Evolutionary conservation across 64 coral and sea anemone species (phyloP).

Genomic region (Dendronephthya gigantea): DNA sequence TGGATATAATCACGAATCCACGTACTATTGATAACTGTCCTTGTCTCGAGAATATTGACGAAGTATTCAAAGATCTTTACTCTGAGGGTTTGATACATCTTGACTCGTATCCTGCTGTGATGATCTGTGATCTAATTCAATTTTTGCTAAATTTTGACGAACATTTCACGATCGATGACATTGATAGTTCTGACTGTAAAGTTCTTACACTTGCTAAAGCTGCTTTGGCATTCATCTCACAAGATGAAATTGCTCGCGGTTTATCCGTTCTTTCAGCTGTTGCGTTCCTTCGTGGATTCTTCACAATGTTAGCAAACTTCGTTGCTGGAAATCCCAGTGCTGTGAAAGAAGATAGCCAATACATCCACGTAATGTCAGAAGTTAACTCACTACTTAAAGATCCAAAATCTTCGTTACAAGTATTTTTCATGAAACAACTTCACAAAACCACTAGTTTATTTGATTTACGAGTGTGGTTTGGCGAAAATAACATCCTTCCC

Average conservation of each 20-base stretch:
- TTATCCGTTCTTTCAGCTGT: background rate
- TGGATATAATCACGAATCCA: background rate
- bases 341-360: background rate
- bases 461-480: background rate
- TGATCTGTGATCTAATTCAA: conserved; percentile 3
- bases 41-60: background rate
- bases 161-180: background rate
- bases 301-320: background rate
- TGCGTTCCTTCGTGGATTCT: background rate
- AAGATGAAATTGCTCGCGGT: background rate
- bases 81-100: background rate
- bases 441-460: background rate
- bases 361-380: background rate
- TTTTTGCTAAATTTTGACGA: background rate
- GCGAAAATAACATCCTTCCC: background rate
- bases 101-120: background rate
- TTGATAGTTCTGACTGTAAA: background rate
- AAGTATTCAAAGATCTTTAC: background rate
- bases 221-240: background rate
- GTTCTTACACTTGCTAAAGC: background rate
- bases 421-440: conserved; percentile 6
- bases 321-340: background rate
- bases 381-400: background rate
- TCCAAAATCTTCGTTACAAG: background rate
- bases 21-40: background rate